A percentile compares a stretch with the other conserved stretches of the same genome.
phyloP scores from a whole-genome alignment of 2,888 invertebrate species.

The Yponomeuta plumbellus region DNA sequence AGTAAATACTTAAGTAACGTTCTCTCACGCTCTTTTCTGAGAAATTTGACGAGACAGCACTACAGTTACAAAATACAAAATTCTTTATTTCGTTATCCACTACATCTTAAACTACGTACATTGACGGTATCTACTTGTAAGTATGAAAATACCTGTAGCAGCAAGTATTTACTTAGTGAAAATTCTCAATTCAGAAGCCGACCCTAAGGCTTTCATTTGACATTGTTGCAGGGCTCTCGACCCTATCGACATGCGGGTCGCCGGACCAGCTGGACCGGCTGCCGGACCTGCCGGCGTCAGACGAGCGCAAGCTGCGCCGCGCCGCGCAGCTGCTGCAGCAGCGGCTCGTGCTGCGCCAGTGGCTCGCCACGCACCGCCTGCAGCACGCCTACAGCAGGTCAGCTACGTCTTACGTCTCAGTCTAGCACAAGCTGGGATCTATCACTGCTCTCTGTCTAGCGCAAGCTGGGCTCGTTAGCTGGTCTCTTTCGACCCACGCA shows the following conservation, averaged over 20 bases:
- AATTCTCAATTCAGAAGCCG: not conserved
- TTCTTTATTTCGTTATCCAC: too few relatives aligned
- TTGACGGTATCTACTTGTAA: too few relatives aligned
- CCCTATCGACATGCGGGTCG: slow-evolving; percentile 87
- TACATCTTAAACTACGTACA: too few relatives aligned
- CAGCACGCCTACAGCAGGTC: slow-evolving; percentile 85
- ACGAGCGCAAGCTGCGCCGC: slow-evolving; percentile 88
- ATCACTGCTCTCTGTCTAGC: not conserved
- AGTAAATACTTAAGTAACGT: too few relatives aligned
- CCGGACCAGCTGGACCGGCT: slow-evolving; percentile 82
- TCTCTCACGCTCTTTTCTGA: too few relatives aligned
- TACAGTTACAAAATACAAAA: too few relatives aligned
- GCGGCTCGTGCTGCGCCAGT: slow-evolving; percentile 88
- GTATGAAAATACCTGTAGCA: too few relatives aligned
- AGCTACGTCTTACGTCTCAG: slow-evolving; percentile 20
- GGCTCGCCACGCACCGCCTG: slow-evolving; percentile 85
- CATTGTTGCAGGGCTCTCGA: slow-evolving; percentile 85
- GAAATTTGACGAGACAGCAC: too few relatives aligned
- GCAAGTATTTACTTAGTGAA: too few relatives aligned
- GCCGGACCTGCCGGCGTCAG: slow-evolving; percentile 88
- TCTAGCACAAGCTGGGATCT: not conserved
- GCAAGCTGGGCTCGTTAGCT: too few relatives aligned
- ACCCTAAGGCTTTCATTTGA: not conserved
- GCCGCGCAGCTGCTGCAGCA: slow-evolving; percentile 90
- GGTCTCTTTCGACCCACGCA: too few relatives aligned